Base-by-base conservation (phyloP, 2,113 vertebrate genomes). In the Sialia sialis region DNA sequence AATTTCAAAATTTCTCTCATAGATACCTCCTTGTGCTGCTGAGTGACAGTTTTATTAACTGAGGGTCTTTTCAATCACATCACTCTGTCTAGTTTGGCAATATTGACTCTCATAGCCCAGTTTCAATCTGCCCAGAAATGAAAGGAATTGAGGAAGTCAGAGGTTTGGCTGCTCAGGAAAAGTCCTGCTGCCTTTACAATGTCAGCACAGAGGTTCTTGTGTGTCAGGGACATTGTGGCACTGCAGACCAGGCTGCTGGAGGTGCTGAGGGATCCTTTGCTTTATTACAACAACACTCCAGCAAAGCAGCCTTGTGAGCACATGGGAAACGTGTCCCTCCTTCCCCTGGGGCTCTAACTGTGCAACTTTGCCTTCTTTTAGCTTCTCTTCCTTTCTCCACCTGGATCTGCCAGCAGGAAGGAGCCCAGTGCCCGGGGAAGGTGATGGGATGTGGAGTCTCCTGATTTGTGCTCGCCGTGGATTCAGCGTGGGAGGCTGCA, bases 21-120 rank as follows among this genome's bases (percentile, higher is more conserved):
- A 95, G 92, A 36, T 41, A 43, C 72, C 43, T 93, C 88, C 80
- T 95, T 92, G 83, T 96, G 68, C 86, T 88, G 80, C 73, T 93
- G 92, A 83, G 72, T 86, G 95, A 89, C 93, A 86, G 88, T 70
- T 95, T 88, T 88, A 92, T 93, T 92, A 80, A 88, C 63, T 86
- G 79, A 66, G 63, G 54, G 32, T 51, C 92, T 77, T 58, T 93
- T 46, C 88, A 80, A 69, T 94, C 83, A 43, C 51, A 51, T 80
- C 30, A 10, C 46, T 60, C 92, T 80, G 74, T 56, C 90, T 49
- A 56, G 49, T 69, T 89, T 91, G 92, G 79, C 90, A 93, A 80
- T 85, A 91, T 79, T 95, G 89, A 91, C 87, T 89, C 80, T 79
- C 78, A 25, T 2, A 82, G 66, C 58, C 63, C 68, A 39, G 46